Conservation (phyloP, 2,113 vertebrate species). For the Sinocyclocheilus anshuiensis region DNA sequence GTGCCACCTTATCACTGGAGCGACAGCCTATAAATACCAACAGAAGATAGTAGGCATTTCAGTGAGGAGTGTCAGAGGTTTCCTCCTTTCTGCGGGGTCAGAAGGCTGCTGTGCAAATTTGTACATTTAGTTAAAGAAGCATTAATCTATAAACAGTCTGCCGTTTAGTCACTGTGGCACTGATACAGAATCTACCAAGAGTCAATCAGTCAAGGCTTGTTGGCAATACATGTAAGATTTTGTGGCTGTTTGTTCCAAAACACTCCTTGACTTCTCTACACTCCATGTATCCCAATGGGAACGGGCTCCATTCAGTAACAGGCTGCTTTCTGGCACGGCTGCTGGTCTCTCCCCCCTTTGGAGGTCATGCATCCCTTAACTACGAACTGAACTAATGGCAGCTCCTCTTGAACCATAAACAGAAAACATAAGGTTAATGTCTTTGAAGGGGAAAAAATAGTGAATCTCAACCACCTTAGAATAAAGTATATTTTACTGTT, state of each 20-base stretch:
- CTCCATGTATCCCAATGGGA: constrained; percentile 16
- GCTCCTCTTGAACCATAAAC: background rate
- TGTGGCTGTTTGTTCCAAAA: constrained; percentile 24
- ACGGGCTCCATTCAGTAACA: constrained; percentile 11
- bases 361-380: background rate
- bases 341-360: background rate
- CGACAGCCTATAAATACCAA: constrained; percentile 37
- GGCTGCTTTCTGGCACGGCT: background rate
- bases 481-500: background rate
- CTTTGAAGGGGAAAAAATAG: background rate
- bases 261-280: background rate
- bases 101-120: constrained; percentile 5
- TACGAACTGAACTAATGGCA: background rate
- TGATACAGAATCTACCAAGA: constrained; percentile 22
- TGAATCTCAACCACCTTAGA: background rate
- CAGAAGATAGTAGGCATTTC: constrained; percentile 33
- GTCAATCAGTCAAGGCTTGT: constrained; percentile 33
- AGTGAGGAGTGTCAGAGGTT: constrained; percentile 23
- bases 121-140: constrained; percentile 9
- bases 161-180: background rate
- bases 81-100: constrained; percentile 22
- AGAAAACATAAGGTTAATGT: background rate
- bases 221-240: constrained; percentile 9
- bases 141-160: background rate
- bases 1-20: constrained; percentile 10